Percentiles rank a stretch among this genome's conserved stretches.
Evolutionary conservation across 2,888 invertebrate genomes (phyloP).

Genomic region (Heliconius ismenius): DNA sequence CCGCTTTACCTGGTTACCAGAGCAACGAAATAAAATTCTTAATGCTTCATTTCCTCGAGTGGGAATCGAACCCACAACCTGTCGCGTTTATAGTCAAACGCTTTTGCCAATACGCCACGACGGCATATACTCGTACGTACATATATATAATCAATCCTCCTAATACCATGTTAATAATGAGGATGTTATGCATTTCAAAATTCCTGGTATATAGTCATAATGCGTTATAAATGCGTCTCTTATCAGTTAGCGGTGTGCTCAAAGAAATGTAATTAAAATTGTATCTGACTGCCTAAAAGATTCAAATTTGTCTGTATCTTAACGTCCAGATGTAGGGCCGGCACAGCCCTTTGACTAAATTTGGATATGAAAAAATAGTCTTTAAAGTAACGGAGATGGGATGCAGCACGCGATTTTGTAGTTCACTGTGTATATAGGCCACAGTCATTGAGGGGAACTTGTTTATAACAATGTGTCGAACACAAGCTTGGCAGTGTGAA

Average conservation of each 20-base stretch:
- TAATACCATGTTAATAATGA: constrained; percentile 21
- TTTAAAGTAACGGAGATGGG: constrained; percentile 56
- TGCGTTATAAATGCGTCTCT: constrained; percentile 48
- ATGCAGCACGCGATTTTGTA: constrained; percentile 54
- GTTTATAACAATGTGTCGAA: constrained; percentile 25
- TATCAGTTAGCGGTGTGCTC: constrained; percentile 62
- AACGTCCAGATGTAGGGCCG: constrained; percentile 57
- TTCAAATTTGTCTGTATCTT: constrained; percentile 56
- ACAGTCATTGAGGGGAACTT: constrained; percentile 45
- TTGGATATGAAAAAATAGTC: constrained; percentile 58
- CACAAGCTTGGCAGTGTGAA: constrained; percentile 1
- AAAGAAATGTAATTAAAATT: constrained; percentile 59
- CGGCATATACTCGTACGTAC: too few species aligned
- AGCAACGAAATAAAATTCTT: not conserved
- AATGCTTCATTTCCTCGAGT: not conserved
- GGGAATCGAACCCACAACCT: too few species aligned
- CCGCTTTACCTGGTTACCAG: too few species aligned
- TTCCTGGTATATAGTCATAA: constrained; percentile 32
- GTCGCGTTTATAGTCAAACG: too few species aligned
- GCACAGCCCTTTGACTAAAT: constrained; percentile 67
- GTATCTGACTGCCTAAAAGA: constrained; percentile 60
- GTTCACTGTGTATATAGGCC: constrained; percentile 64
- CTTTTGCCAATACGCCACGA: too few species aligned
- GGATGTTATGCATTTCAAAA: constrained; percentile 24
- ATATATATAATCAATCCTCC: constrained; percentile 1